Evolutionary conservation across 2,113 vertebrate species (phyloP).

Genomic region (Anoplopoma fimbria): DNA sequence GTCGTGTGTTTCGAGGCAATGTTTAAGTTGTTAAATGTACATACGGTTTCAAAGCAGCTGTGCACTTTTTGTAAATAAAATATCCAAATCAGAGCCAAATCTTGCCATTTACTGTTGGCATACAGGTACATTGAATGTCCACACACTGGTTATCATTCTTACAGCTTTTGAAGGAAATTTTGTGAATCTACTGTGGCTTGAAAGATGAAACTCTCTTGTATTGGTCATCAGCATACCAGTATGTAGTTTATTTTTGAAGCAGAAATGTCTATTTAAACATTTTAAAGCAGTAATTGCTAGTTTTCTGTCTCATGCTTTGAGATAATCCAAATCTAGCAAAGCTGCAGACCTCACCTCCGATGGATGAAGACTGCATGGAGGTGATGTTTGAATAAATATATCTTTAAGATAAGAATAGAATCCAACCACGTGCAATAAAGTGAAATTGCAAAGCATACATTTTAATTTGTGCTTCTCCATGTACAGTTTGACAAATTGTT

Average conservation of each 20-base stretch:
- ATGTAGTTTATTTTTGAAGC: constrained; percentile 23
- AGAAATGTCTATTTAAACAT: constrained; percentile 29
- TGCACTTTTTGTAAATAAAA: constrained; percentile 62
- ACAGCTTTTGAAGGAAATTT: constrained; percentile 5
- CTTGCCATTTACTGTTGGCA: neutral
- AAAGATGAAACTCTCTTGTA: neutral
- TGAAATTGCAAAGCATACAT: constrained; percentile 22
- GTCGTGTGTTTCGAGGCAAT: constrained; percentile 7
- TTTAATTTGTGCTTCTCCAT: constrained; percentile 44
- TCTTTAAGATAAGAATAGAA: constrained; percentile 16
- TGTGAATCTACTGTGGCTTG: neutral
- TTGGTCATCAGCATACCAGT: neutral
- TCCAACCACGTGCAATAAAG: neutral
- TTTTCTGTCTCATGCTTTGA: neutral
- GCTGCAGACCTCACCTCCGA: neutral
- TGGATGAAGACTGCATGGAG: neutral
- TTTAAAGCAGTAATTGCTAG: constrained; percentile 10
- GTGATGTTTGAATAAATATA: constrained; percentile 8
- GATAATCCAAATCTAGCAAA: neutral
- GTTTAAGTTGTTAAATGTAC: constrained; percentile 52
- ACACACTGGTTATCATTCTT: neutral
- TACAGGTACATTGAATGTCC: neutral
- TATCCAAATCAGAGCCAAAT: constrained; percentile 42
- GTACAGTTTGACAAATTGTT: constrained; percentile 56
- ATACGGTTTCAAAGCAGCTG: constrained; percentile 28